A percentile compares a stretch with the other conserved stretches of the same genome.
Evolutionary conservation across 2,113 vertebrate genomes (phyloP).

Genomic region (Salvelinus namaycush): DNA sequence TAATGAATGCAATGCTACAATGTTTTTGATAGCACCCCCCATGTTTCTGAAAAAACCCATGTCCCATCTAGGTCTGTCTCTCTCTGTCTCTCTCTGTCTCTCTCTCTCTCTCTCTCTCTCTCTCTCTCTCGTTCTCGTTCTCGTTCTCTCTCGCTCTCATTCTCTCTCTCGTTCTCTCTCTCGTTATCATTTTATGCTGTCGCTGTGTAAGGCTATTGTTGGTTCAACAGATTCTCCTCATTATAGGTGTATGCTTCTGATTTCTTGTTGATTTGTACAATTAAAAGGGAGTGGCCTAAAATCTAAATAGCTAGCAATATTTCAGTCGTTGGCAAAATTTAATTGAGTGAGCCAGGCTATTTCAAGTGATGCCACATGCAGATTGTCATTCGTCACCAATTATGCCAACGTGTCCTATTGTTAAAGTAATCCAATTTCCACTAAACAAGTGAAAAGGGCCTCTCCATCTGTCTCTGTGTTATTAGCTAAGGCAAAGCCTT

Average conservation of each 20-base stretch:
- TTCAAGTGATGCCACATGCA: not conserved
- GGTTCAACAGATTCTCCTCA: not conserved
- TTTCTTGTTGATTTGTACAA: not conserved
- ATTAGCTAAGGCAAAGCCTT: slow-evolving; percentile 56
- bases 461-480: slow-evolving; percentile 42
- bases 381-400: not conserved
- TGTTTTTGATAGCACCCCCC: not conserved
- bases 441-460: slow-evolving; percentile 42
- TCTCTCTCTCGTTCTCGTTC: no score
- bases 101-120: no score
- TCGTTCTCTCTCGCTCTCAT: not conserved
- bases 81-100: not conserved
- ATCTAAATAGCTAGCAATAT: not conserved
- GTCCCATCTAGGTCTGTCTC: slow-evolving; percentile 23
- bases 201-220: not conserved
- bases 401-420: slow-evolving; percentile 14
- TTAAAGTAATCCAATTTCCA: slow-evolving; percentile 44
- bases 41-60: slow-evolving; percentile 25
- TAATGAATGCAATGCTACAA: slow-evolving; percentile 35
- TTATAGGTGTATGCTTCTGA: no score
- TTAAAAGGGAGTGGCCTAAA: not conserved
- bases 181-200: not conserved
- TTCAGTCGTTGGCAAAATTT: not conserved
- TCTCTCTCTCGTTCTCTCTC: not conserved
- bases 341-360: not conserved